Conservation (phyloP, 2,888 invertebrate species). For the Heliconius erato region DNA sequence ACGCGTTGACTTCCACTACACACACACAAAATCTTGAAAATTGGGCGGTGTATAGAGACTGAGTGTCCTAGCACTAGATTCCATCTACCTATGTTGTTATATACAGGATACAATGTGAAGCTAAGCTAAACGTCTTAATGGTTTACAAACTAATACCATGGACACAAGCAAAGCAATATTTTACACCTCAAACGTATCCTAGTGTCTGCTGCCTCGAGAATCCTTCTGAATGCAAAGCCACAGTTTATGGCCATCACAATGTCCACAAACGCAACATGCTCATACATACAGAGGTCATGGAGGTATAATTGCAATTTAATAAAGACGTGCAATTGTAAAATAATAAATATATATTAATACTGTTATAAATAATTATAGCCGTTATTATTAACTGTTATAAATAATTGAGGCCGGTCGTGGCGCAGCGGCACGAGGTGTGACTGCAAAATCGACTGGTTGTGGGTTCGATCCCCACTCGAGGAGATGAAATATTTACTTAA, state of each 20-base stretch:
- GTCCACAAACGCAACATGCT: conserved; percentile 15
- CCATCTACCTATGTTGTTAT: neutral
- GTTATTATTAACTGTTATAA: too few species aligned
- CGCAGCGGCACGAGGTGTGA: too few species aligned
- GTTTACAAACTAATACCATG: conserved; percentile 19
- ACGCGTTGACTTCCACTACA: neutral
- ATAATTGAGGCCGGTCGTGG: neutral
- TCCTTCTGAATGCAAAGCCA: conserved; percentile 42
- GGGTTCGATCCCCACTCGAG: too few species aligned
- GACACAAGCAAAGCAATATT: conserved; percentile 34
- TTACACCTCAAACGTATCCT: conserved; percentile 42
- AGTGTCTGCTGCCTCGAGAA: conserved; percentile 36
- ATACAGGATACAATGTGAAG: neutral
- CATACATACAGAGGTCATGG: neutral
- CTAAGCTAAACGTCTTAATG: neutral
- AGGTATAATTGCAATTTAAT: conserved; percentile 2
- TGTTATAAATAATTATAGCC: neutral
- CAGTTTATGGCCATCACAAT: conserved; percentile 40
- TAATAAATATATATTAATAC: neutral
- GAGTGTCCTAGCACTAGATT: neutral
- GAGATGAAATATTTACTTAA: too few species aligned
- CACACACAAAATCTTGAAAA: neutral
- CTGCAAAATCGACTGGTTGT: too few species aligned
- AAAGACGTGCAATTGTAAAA: neutral
- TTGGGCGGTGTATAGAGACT: neutral